These are phyloP conservation scores for Cirrhinus molitorella DNA, from an alignment of 2,797 vertebrate genomes.

Conservation along the genomic window DNA sequence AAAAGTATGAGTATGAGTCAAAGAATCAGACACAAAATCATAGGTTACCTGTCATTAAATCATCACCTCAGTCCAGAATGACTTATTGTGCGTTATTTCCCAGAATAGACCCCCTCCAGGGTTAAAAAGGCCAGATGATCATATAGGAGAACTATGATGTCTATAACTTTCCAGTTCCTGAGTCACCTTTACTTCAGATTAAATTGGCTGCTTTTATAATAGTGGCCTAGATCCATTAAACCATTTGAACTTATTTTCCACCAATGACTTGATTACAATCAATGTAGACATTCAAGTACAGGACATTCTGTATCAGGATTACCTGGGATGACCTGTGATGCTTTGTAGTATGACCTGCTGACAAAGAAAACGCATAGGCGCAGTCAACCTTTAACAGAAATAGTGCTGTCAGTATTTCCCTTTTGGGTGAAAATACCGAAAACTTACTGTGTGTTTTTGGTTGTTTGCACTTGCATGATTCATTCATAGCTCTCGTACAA, in stretches of 20 bases:
- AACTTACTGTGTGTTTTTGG: neutral
- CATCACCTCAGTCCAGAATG: neutral
- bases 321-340: neutral
- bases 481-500: slow-evolving; percentile 36
- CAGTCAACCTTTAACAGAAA: neutral
- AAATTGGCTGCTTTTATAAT: neutral
- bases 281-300: neutral
- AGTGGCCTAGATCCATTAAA: slow-evolving; percentile 17
- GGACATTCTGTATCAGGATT: neutral
- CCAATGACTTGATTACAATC: neutral
- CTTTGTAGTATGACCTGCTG: neutral
- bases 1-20: neutral
- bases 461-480: slow-evolving; percentile 25
- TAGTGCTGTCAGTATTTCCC: neutral
- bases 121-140: slow-evolving; percentile 4
- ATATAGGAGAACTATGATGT: neutral
- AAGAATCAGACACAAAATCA: neutral
- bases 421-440: slow-evolving; percentile 10
- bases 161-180: neutral
- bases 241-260: neutral
- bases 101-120: slow-evolving; percentile 7
- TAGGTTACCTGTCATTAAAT: neutral
- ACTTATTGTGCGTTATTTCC: slow-evolving; percentile 1
- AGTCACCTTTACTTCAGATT: slow-evolving; percentile 18
- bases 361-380: neutral